phyloP scores from a whole-genome alignment of 2,888 invertebrate species.

The Mongoloraphidia duomilia region DNA sequence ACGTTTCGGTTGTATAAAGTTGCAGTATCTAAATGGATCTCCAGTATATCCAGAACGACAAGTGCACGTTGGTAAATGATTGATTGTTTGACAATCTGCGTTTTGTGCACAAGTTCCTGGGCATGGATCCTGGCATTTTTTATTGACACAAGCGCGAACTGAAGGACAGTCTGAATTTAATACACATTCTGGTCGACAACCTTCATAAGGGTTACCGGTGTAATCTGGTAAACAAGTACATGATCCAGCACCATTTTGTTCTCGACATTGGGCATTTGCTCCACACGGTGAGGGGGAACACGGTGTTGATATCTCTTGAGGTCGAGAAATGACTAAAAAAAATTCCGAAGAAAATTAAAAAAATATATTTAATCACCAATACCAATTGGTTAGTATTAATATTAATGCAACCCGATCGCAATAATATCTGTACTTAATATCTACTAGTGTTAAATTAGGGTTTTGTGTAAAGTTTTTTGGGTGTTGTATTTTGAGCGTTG shows the following conservation, averaged over 20 bases:
- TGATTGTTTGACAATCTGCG: constrained; percentile 39
- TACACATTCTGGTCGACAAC: constrained; percentile 41
- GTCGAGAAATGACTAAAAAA: constrained; percentile 5
- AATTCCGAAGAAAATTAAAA: constrained; percentile 1
- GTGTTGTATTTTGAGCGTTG: too few relatives aligned
- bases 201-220: constrained; percentile 42
- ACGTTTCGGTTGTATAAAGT: constrained; percentile 33
- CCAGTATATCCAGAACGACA: constrained; percentile 38
- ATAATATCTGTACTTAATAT: too few relatives aligned
- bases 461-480: too few relatives aligned
- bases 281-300: constrained; percentile 35
- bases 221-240: constrained; percentile 36
- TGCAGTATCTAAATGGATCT: constrained; percentile 26
- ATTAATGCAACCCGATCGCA: too few relatives aligned
- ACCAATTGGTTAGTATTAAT: too few relatives aligned
- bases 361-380: constrained; percentile 3
- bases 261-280: constrained; percentile 34
- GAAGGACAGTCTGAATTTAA: constrained; percentile 40
- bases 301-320: constrained; percentile 22
- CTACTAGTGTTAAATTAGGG: too few relatives aligned
- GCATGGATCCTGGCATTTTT: constrained; percentile 42
- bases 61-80: constrained; percentile 29
- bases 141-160: constrained; percentile 37
- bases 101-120: constrained; percentile 51
- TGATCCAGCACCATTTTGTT: constrained; percentile 35